A percentile compares a stretch with the other conserved stretches of the same genome.
Evolutionary conservation across 23 tunicate genomes (phyloP).

Genomic region (Corella eumyota): DNA sequence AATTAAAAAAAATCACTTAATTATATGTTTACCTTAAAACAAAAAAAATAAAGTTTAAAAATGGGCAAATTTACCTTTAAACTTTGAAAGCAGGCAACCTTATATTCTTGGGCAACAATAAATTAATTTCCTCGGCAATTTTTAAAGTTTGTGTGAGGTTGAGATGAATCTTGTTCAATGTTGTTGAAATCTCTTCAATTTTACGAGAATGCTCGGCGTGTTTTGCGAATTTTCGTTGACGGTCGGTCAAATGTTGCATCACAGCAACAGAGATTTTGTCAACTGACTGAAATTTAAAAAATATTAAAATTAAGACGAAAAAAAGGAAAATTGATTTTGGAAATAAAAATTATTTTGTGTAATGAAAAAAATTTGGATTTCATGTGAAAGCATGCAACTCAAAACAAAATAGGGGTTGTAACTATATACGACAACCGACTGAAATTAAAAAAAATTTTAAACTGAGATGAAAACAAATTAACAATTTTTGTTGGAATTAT

Average conservation of each 20-base stretch:
- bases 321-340: background rate
- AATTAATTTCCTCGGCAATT: constrained; percentile 55
- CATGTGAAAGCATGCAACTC: too few species aligned
- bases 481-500: too few species aligned
- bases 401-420: too few species aligned
- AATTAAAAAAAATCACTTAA: too few species aligned
- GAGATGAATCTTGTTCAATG: constrained; percentile 42
- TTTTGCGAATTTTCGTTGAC: constrained; percentile 71
- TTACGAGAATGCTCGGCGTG: constrained; percentile 56
- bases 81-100: too few species aligned
- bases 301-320: background rate
- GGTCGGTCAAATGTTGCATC: constrained; percentile 55
- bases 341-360: background rate
- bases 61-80: too few species aligned
- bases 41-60: too few species aligned
- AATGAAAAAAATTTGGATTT: constrained; percentile 8
- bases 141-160: constrained; percentile 31
- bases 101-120: constrained; percentile 34
- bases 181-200: constrained; percentile 60
- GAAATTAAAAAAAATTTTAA: too few species aligned
- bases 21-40: too few species aligned
- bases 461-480: too few species aligned
- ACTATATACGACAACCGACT: too few species aligned
- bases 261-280: constrained; percentile 38
- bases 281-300: constrained; percentile 36